These are phyloP conservation scores for Phyllostomus hastatus DNA, from an alignment of 2,113 vertebrate species.

Conservation along the genomic window DNA sequence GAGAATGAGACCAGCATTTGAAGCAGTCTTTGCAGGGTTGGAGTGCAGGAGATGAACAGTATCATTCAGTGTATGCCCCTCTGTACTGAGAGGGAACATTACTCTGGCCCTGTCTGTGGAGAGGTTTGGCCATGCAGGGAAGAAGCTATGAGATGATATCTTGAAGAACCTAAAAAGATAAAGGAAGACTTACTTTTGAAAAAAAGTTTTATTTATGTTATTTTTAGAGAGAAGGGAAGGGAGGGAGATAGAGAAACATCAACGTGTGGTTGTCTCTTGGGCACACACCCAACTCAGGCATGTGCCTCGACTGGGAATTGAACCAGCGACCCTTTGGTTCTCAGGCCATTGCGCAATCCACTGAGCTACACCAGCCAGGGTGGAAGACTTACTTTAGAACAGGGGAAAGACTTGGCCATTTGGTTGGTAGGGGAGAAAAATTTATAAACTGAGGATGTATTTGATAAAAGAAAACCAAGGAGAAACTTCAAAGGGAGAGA, in stretches of 20 bases:
- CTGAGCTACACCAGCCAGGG: no score
- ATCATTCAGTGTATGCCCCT: not conserved
- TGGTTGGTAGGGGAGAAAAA: not conserved
- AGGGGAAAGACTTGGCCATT: not conserved
- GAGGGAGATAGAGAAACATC: no score
- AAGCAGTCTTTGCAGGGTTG: not conserved
- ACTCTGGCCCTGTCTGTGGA: not conserved
- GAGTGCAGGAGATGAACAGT: not conserved
- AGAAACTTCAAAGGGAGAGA: not conserved
- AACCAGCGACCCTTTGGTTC: no score
- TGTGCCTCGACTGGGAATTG: no score
- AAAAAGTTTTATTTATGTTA: no score
- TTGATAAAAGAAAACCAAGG: not conserved
- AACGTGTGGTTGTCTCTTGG: no score
- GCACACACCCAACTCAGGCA: no score
- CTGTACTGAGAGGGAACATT: not conserved
- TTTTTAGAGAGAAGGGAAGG: no score
- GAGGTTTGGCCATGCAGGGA: not conserved
- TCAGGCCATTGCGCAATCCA: no score
- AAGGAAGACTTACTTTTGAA: not conserved
- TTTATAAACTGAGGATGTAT: not conserved
- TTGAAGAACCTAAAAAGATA: not conserved
- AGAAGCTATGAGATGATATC: not conserved
- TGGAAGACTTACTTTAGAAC: not conserved
- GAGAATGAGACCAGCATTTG: not conserved